phyloP scores from a whole-genome alignment of 2,888 invertebrate species.

The Hirtodrosophila confusa region DNA sequence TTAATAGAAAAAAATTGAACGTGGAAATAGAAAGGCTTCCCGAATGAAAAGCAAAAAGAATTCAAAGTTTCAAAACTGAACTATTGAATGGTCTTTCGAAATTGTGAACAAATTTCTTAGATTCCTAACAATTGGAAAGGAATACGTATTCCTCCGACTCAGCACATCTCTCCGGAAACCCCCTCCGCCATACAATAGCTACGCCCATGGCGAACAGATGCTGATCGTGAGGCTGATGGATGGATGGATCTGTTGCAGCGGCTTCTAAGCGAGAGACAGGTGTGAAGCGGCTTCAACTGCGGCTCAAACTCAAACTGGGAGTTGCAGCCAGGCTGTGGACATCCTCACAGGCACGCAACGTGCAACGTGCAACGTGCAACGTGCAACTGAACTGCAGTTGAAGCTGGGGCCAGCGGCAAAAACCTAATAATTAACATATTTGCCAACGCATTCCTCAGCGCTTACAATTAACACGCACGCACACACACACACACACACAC shows the following conservation, averaged over 20 bases:
- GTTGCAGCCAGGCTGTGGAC: slow-evolving; percentile 9
- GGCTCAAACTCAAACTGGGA: no score
- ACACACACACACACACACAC: slow-evolving; percentile 23
- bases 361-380: slow-evolving; percentile 23
- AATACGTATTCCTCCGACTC: no score
- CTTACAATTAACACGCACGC: slow-evolving; percentile 80
- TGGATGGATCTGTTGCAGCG: slow-evolving; percentile 21
- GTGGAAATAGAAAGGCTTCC: no score
- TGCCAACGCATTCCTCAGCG: slow-evolving; percentile 80
- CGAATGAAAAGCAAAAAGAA: no score
- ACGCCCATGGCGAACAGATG: slow-evolving; percentile 24
- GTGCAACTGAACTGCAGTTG: slow-evolving; percentile 9
- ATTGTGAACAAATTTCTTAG: no score
- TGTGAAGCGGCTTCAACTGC: slow-evolving; percentile 22
- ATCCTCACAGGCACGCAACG: slow-evolving; percentile 18
- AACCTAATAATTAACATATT: slow-evolving; percentile 79
- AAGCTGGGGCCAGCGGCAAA: slow-evolving; percentile 48
- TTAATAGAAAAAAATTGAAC: no score
- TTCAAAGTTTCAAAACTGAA: no score
- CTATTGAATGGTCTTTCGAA: no score
- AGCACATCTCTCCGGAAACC: no score
- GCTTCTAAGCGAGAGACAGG: slow-evolving; percentile 30
- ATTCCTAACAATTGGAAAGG: no score
- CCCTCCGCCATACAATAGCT: no score
- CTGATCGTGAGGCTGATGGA: slow-evolving; percentile 46